Evolutionary conservation across 2,797 vertebrate species (phyloP).

Genomic region (Hafferia zeledoni): DNA sequence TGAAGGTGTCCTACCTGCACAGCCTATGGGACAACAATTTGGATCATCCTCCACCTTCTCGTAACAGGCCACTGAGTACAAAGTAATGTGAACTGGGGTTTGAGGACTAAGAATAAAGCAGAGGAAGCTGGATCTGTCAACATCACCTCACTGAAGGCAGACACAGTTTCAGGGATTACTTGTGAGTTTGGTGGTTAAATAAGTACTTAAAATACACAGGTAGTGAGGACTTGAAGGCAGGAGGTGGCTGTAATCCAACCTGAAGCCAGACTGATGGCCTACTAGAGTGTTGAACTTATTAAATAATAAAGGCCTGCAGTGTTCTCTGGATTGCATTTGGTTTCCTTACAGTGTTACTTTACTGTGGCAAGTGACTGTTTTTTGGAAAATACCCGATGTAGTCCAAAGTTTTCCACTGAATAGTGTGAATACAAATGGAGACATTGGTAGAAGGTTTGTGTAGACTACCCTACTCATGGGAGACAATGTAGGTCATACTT

Average conservation of each 20-base stretch:
- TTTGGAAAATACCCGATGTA: neutral
- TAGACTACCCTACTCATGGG: neutral
- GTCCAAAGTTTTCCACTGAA: neutral
- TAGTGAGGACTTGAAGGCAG: neutral
- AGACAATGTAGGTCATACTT: neutral
- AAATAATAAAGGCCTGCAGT: neutral
- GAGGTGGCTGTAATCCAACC: neutral
- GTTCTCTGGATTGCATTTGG: neutral
- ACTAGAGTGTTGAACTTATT: neutral
- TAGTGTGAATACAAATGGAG: neutral
- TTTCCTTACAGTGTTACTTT: neutral
- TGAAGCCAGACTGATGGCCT: neutral
- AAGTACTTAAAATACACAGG: neutral
- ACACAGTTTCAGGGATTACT: neutral
- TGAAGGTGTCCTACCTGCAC: neutral
- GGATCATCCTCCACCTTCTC: neutral
- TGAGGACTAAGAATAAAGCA: neutral
- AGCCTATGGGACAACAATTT: rapidly evolving
- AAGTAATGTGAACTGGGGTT: neutral
- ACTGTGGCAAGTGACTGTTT: neutral
- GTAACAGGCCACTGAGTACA: rapidly evolving
- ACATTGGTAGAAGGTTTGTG: neutral
- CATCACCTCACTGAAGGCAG: rapidly evolving
- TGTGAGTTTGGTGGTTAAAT: neutral
- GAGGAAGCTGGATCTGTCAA: neutral